Base-by-base conservation (phyloP, 1,140 invertebrate genomes). In the Drosophila pachea region DNA sequence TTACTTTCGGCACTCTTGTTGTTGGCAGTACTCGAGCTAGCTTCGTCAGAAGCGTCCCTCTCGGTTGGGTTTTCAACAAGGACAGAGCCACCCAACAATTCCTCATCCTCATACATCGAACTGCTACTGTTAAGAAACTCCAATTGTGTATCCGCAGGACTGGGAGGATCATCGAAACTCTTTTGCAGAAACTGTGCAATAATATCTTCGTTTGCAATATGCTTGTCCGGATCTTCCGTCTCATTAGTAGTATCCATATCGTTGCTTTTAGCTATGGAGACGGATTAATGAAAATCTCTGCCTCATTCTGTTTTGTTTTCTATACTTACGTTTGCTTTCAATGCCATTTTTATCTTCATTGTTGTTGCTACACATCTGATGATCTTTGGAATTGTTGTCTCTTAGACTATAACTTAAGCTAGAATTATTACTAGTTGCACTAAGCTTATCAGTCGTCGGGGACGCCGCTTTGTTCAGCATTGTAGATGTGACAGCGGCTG, bases 381-480 rank as follows among this genome's bases (percentile, higher is more conserved):
- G 40, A 54, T 79, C 76, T 58, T 70, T 68, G 50, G 73, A 33
- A 60, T 65, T 69, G 40, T 72, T 75, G 56, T 86, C 81, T 77
- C 81, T 86, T 81, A 86, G 61, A 58, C 64, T 86, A 86, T 58
- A 81, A 86, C 81, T 86, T 86, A 86, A 45, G 74, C 68, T 86
- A 86, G 74, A 73, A 79, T 81, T 86, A 86, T 81, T 86, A 77
- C 70, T 86, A 86, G 81, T 74, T 86, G 81, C 81, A 84, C 81
- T 86, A 86, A 81, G 73, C 71, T 74, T 86, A 86, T 86, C 81
- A 86, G 81, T 86, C 81, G 52, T 84, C 69, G 70, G 64, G 52
- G 64, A 54, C 63, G 69, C 59, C 58, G 63, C 42, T 54, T 62
- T 68, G 32, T 68, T 58, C 58, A 33, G 22, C 33, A 54, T 58